These are phyloP conservation scores for Dendrophyllia cribrosa DNA, from an alignment of 64 coral and sea anemone species.

Conservation along the genomic window DNA sequence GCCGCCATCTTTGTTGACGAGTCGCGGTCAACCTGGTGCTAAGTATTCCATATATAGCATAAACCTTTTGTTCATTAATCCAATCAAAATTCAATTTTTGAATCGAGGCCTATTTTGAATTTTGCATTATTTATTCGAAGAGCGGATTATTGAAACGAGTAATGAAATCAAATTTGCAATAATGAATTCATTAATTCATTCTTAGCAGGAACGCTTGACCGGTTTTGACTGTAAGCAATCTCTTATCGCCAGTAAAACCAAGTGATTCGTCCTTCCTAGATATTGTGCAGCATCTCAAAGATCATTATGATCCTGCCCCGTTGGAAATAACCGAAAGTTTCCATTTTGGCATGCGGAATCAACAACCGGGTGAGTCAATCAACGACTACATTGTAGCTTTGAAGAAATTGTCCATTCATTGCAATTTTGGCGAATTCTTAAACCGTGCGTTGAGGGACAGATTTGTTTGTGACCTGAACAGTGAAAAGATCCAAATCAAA, in stretches of 20 bases:
- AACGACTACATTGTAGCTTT: constrained; percentile 38
- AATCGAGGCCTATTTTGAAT: too few relatives aligned
- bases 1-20: too few relatives aligned
- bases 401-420: constrained; percentile 44
- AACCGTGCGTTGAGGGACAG: constrained; percentile 23
- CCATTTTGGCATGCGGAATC: constrained; percentile 54
- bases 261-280: neutral
- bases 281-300: neutral
- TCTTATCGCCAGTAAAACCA: constrained; percentile 28
- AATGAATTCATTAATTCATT: too few relatives aligned
- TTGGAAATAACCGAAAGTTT: constrained; percentile 47
- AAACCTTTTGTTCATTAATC: too few relatives aligned
- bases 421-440: constrained; percentile 30
- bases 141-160: too few relatives aligned
- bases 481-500: constrained; percentile 24
- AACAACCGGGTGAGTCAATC: constrained; percentile 20
- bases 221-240: too few relatives aligned
- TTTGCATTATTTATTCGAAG: too few relatives aligned
- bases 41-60: too few relatives aligned
- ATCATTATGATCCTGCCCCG: constrained; percentile 17
- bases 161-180: too few relatives aligned
- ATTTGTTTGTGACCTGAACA: constrained; percentile 42
- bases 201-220: too few relatives aligned
- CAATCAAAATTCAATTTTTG: too few relatives aligned
- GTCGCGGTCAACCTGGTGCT: too few relatives aligned